Evolutionary conservation across 2,113 vertebrate genomes (phyloP).

Genomic region (Ursus arctos): DNA sequence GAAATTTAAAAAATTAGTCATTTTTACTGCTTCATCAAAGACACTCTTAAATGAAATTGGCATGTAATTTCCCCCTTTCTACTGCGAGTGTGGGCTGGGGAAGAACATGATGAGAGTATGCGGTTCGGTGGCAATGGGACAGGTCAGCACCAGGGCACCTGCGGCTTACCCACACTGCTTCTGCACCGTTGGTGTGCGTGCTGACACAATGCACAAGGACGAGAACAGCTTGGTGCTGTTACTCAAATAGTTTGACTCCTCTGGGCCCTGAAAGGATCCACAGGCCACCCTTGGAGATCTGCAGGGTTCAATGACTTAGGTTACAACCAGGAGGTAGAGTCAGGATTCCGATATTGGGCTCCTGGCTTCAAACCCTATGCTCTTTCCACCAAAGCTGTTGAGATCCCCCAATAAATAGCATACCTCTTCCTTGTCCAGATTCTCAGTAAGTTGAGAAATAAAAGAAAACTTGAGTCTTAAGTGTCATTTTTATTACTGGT

Average conservation of each 20-base stretch:
- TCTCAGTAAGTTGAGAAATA: background rate
- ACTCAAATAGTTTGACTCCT: background rate
- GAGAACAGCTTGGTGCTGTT: background rate
- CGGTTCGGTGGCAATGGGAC: background rate
- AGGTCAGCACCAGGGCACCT: background rate
- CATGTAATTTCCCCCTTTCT: background rate
- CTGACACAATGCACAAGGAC: background rate
- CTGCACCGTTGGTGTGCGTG: background rate
- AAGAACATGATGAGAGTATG: background rate
- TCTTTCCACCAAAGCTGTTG: background rate
- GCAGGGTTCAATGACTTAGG: background rate
- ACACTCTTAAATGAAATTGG: conserved; percentile 44
- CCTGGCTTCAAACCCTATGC: background rate
- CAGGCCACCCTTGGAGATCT: background rate
- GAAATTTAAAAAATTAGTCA: conserved; percentile 28
- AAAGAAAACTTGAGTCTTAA: background rate
- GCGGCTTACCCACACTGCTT: background rate
- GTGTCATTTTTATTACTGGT: background rate
- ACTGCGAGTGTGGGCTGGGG: background rate
- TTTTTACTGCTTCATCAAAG: conserved; percentile 55
- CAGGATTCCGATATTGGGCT: background rate
- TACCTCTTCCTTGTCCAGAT: background rate
- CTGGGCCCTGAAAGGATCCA: background rate
- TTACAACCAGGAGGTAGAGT: background rate
- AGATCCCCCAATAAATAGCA: background rate